phyloP scores from a whole-genome alignment of 2,797 vertebrate genomes.

The Sarcophilus harrisii region DNA sequence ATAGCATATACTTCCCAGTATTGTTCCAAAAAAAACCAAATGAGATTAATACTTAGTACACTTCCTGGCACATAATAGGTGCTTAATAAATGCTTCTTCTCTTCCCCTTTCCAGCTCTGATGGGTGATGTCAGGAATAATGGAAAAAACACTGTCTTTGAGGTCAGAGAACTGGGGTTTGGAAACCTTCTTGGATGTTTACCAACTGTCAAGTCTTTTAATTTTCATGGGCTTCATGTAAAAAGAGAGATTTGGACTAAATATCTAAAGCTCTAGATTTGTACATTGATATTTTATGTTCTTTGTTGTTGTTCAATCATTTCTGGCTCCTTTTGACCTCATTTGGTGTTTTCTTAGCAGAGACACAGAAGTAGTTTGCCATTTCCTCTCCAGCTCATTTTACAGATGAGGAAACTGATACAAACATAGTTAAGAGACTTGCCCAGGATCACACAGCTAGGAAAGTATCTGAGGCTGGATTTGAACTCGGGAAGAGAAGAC shows the following conservation, averaged over 20 bases:
- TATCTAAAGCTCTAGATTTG: background rate
- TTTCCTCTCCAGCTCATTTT: background rate
- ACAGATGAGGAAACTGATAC: background rate
- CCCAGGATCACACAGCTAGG: background rate
- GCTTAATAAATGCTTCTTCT: background rate
- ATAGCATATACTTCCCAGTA: background rate
- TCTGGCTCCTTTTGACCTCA: background rate
- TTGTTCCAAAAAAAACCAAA: background rate
- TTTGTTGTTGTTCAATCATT: background rate
- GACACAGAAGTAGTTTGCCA: background rate
- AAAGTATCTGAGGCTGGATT: background rate
- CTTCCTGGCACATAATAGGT: background rate
- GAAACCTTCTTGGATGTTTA: background rate
- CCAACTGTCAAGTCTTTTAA: background rate
- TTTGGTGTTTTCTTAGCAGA: background rate
- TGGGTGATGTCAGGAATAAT: background rate
- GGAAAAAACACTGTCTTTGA: background rate
- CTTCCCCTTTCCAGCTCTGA: background rate
- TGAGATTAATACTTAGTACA: background rate
- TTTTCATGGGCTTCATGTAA: background rate
- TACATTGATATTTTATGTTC: background rate
- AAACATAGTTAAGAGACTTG: background rate
- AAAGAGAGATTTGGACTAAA: background rate
- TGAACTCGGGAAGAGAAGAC: background rate
- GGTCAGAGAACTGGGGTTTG: background rate